phyloP scores from a whole-genome alignment of 2,797 vertebrate genomes.

The Lemur catta region DNA sequence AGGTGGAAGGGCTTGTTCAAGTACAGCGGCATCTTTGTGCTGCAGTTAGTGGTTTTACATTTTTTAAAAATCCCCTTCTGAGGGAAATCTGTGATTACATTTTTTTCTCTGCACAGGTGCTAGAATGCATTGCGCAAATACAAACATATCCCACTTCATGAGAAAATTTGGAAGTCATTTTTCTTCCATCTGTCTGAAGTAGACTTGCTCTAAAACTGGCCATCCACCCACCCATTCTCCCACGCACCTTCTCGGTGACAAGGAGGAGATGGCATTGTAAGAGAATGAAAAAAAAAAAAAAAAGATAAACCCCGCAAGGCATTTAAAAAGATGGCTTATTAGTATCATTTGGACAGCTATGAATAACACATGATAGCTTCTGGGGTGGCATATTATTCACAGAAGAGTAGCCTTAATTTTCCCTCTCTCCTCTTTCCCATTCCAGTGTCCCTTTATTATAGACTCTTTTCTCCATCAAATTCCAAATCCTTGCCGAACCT shows the following conservation, averaged over 20 bases:
- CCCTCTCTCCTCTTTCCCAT: slow-evolving; percentile 14
- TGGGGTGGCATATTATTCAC: slow-evolving; percentile 67
- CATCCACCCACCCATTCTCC: slow-evolving; percentile 80
- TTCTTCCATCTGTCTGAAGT: slow-evolving; percentile 82
- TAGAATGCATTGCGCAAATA: slow-evolving; percentile 74
- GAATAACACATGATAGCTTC: slow-evolving; percentile 69
- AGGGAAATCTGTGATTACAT: slow-evolving; percentile 79
- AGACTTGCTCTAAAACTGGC: slow-evolving; percentile 81
- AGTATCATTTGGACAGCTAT: slow-evolving; percentile 71
- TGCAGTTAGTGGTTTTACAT: slow-evolving; percentile 31
- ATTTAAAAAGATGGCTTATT: slow-evolving; percentile 73
- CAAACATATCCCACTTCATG: slow-evolving; percentile 78
- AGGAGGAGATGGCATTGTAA: slow-evolving; percentile 75
- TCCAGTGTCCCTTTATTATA: neutral
- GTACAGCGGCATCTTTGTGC: slow-evolving; percentile 38
- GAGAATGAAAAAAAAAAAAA: slow-evolving; percentile 20
- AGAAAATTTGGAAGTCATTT: slow-evolving; percentile 81
- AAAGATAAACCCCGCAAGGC: slow-evolving; percentile 65
- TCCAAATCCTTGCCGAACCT: neutral
- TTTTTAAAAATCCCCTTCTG: slow-evolving; percentile 45
- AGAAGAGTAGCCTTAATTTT: slow-evolving; percentile 64
- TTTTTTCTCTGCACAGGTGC: slow-evolving; percentile 78
- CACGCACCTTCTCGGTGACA: slow-evolving; percentile 77
- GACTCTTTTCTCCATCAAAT: neutral
- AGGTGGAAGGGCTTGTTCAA: neutral